These are phyloP conservation scores for Drosophila anomalipes DNA, from an alignment of 2,888 invertebrate genomes.

Conservation along the genomic window DNA sequence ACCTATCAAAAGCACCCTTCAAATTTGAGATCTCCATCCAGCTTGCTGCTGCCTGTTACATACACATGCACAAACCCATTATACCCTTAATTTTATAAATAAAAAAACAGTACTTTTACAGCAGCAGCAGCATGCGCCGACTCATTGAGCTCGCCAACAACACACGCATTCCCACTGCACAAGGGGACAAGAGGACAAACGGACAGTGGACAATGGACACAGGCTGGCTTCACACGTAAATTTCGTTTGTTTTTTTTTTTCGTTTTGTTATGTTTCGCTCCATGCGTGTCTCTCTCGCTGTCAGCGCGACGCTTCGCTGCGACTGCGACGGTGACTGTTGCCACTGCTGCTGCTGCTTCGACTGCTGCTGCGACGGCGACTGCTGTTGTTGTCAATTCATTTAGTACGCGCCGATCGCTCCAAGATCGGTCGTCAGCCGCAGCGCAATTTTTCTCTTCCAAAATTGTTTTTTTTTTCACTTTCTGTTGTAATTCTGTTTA, in stretches of 20 bases:
- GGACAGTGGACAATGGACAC: background rate
- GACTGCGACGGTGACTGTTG: slow-evolving; percentile 40
- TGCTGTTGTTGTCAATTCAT: slow-evolving; percentile 70
- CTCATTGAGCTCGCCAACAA: slow-evolving; percentile 10
- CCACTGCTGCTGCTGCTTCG: slow-evolving; percentile 38
- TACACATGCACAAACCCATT: background rate
- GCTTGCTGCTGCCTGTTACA: background rate
- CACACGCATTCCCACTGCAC: slow-evolving; percentile 22
- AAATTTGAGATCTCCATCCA: background rate
- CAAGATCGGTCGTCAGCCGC: slow-evolving; percentile 77
- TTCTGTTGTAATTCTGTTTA: slow-evolving; percentile 61
- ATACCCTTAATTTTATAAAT: background rate
- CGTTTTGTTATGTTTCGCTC: slow-evolving; percentile 29
- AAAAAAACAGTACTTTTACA: background rate
- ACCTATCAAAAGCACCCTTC: background rate
- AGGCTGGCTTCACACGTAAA: slow-evolving; percentile 10
- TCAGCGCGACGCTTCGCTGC: slow-evolving; percentile 28
- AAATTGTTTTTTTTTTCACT: slow-evolving; percentile 55
- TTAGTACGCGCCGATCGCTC: slow-evolving; percentile 76
- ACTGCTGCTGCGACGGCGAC: slow-evolving; percentile 40
- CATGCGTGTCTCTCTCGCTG: slow-evolving; percentile 50
- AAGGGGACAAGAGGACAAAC: slow-evolving; percentile 1
- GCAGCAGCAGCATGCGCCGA: slow-evolving; percentile 4
- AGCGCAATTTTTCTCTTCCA: slow-evolving; percentile 70
- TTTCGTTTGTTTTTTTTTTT: slow-evolving; percentile 16